phyloP scores from a whole-genome alignment of 2,797 vertebrate genomes.

The Chelmon rostratus region DNA sequence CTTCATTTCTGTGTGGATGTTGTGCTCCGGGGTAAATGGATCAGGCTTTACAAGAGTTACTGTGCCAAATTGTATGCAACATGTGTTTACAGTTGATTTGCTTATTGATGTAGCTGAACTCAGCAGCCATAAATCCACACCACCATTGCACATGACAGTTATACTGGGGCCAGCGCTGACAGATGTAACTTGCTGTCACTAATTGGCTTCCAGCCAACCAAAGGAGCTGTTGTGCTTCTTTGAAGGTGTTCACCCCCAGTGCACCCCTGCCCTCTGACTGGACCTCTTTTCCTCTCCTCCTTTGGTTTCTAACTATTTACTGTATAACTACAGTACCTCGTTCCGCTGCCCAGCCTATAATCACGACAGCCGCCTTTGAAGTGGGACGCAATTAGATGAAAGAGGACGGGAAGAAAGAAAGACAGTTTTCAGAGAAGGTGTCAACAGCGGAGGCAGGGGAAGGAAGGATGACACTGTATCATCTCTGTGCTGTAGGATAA shows the following conservation, averaged over 20 bases:
- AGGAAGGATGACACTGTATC: not conserved
- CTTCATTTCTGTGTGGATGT: not conserved
- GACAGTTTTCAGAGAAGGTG: constrained; percentile 17
- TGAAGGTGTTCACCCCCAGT: constrained; percentile 45
- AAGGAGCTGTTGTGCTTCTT: constrained; percentile 39
- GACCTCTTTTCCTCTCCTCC: constrained; percentile 22
- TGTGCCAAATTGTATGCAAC: not conserved
- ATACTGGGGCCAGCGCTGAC: constrained; percentile 13
- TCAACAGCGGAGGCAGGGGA: not conserved
- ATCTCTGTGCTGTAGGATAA: not conserved
- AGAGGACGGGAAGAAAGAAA: constrained; percentile 28
- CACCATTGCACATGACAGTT: not conserved
- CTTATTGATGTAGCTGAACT: constrained; percentile 2
- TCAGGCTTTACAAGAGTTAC: not conserved
- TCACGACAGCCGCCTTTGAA: constrained; percentile 57
- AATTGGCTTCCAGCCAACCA: constrained; percentile 25
- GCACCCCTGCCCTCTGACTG: constrained; percentile 37
- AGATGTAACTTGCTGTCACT: constrained; percentile 9
- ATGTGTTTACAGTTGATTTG: not conserved
- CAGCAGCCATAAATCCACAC: not conserved
- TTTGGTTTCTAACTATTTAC: constrained; percentile 23
- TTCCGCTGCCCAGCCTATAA: constrained; percentile 36
- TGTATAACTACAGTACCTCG: constrained; percentile 23
- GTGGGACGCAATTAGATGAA: constrained; percentile 55
- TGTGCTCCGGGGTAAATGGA: not conserved